Percentiles rank a stretch among this genome's conserved stretches.
Conservation (phyloP, 1,140 invertebrate species). For the Apis florea region DNA sequence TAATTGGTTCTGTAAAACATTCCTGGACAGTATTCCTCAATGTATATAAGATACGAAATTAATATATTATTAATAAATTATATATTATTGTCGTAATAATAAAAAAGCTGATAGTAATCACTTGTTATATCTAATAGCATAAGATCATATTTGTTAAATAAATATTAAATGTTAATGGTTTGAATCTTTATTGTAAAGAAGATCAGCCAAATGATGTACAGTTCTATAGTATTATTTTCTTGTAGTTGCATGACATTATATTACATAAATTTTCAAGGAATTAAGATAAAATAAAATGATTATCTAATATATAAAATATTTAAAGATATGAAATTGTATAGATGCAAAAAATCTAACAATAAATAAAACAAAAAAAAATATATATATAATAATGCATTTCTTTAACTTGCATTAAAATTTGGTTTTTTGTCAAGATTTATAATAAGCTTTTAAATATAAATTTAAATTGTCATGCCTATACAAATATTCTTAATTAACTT, state of each 20-base stretch:
- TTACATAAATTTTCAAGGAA: neutral
- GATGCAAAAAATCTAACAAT: neutral
- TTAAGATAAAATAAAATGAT: neutral
- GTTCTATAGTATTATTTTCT: conserved; percentile 8
- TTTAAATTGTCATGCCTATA: conserved; percentile 2
- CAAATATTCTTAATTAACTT: conserved; percentile 1
- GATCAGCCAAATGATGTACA: conserved; percentile 32
- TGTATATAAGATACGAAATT: conserved; percentile 54
- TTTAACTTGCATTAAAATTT: conserved; percentile 13
- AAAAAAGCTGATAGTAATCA: conserved; percentile 36
- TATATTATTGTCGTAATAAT: conserved; percentile 17
- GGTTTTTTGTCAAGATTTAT: neutral
- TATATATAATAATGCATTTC: conserved; percentile 19
- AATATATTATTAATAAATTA: no score
- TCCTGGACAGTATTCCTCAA: conserved; percentile 55
- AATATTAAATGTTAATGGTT: conserved; percentile 65
- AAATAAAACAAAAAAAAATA: conserved; percentile 1
- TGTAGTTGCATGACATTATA: conserved; percentile 9
- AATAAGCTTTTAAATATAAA: neutral
- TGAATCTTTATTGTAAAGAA: conserved; percentile 49
- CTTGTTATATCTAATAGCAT: conserved; percentile 57
- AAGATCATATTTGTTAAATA: conserved; percentile 58
- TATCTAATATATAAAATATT: conserved; percentile 6
- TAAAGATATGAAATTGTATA: conserved; percentile 39
- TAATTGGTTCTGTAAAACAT: conserved; percentile 54